Percentiles rank a stretch among this genome's conserved stretches.
These are phyloP conservation scores for Acanthosepion pharaonis DNA, from an alignment of 2,888 invertebrate species.

Conservation along the genomic window DNA sequence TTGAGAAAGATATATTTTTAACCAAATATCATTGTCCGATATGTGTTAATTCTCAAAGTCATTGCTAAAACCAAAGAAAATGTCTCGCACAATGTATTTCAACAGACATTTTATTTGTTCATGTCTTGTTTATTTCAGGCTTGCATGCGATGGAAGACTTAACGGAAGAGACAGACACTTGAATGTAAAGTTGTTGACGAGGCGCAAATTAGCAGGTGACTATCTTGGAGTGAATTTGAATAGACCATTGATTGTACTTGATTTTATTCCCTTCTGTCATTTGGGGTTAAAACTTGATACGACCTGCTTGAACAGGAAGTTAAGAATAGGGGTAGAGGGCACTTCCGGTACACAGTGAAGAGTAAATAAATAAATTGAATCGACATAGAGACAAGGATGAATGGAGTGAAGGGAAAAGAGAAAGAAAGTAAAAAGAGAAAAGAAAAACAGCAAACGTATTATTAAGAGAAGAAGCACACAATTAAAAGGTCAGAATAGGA, in stretches of 20 bases:
- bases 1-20: too few species aligned
- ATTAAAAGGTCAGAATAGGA: not conserved
- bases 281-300: too few species aligned
- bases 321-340: not conserved
- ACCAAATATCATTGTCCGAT: too few species aligned
- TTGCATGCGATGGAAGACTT: not conserved
- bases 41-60: not conserved
- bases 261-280: not conserved
- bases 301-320: not conserved
- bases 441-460: not conserved
- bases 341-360: not conserved
- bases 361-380: not conserved
- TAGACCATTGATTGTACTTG: not conserved
- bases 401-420: not conserved
- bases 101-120: not conserved
- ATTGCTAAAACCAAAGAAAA: too few species aligned
- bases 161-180: not conserved
- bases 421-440: not conserved
- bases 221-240: not conserved
- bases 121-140: not conserved
- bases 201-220: not conserved
- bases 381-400: not conserved
- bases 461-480: not conserved
- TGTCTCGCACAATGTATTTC: not conserved
- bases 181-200: not conserved